Base-by-base conservation (phyloP, 30 jellyfish, hydroid and myxozoan genomes). In the Turritopsis dohrnii region DNA sequence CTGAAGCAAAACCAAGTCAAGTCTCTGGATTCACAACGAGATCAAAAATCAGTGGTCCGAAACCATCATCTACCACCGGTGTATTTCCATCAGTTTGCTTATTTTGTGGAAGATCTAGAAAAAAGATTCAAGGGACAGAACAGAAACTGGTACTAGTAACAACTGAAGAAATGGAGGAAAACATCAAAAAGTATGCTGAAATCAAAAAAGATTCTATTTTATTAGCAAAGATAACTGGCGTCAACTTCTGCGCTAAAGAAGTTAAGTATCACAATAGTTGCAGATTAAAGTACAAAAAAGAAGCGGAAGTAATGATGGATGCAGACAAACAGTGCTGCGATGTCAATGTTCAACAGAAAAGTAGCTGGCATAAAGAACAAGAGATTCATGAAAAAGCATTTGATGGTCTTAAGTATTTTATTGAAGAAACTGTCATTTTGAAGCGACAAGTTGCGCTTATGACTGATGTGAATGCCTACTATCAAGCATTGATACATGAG, bases 201-300 rank as follows among this genome's bases (percentile, higher is more conserved):
- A 41, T 41, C 9, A 13, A 41, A 41, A 13, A 41, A 13, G 60
- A 13, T 13, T 3, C 5, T 41, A 41, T 3, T 3, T 3, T 41
- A 13, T 13, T 41, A 41, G 13, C 60, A 41, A 41, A 13, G 13
- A 41, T 41, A 41, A 41, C 60, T 3, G 9, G 13, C 5, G 13
- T 69, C 16, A 16, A 69, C 30, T 69, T 69, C 16, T 5, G 8
- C 9, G 77, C 9, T 5, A 69, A 5, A 69, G 77, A 69, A 69
- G 16, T 69, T 1, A 26, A 69, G 30, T 23, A 69, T 1, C 77
- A 69, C 77, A 69, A 16, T 16, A 1, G 77, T 69, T 69, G 77
- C 77, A 69, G 77, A 16, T 26, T 69, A 21, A 69, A 69, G 77
- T 69, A 69, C 77, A 4, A 69, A 16, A 69, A 69, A 69, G 77